A percentile compares a stretch with the other conserved stretches of the same genome.
Conservation (phyloP, 2,888 invertebrate genomes). For the Diadegma fenestrale region DNA sequence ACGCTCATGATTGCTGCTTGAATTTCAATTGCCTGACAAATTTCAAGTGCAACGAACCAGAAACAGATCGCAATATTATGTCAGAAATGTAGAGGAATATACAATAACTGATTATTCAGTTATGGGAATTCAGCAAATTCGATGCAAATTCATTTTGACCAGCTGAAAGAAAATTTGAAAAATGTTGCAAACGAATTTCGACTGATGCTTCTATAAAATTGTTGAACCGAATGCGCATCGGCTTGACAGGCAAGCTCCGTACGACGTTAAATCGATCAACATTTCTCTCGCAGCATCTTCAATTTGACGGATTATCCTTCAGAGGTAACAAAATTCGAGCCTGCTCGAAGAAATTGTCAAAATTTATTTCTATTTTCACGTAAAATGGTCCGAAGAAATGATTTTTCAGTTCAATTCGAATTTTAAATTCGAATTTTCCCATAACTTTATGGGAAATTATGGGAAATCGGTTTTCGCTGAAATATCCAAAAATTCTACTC, state of each 20-base stretch:
- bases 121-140: background rate
- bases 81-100: background rate
- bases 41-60: constrained; percentile 17
- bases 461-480: background rate
- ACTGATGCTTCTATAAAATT: constrained; percentile 4
- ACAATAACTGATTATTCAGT: background rate
- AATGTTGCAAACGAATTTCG: background rate
- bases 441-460: too few species aligned
- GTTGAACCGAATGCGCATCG: background rate
- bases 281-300: background rate
- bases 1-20: background rate
- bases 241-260: background rate
- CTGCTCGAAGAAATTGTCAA: background rate
- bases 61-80: constrained; percentile 24
- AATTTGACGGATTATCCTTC: background rate
- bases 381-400: background rate
- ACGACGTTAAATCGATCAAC: background rate
- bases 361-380: background rate
- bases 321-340: background rate
- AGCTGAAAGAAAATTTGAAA: background rate
- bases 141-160: background rate
- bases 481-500: background rate
- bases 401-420: background rate
- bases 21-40: constrained; percentile 25
- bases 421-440: background rate